These are phyloP conservation scores for Thyatira batis DNA, from an alignment of 2,888 invertebrate genomes.

Conservation along the genomic window DNA sequence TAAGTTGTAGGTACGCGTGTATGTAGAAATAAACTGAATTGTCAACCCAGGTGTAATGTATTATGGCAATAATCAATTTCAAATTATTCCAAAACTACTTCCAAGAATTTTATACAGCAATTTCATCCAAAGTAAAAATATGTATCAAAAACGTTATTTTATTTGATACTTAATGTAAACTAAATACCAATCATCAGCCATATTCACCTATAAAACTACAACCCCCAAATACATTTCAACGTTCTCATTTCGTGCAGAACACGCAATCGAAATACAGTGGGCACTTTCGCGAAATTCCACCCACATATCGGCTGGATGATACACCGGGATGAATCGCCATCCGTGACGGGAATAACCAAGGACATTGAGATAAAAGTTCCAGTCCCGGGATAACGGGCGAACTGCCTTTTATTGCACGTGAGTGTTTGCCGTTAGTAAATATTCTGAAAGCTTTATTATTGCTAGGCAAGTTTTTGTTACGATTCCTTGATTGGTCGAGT, in stretches of 20 bases:
- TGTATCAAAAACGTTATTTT: no score
- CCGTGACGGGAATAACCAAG: conserved; percentile 42
- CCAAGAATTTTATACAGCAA: no score
- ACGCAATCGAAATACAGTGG: conserved; percentile 8
- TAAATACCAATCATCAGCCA: no score
- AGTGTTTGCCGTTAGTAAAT: conserved; percentile 30
- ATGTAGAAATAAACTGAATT: no score
- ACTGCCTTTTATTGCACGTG: conserved; percentile 33
- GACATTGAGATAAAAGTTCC: conserved; percentile 30
- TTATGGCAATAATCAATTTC: no score
- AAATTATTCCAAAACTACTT: no score
- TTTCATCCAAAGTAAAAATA: no score
- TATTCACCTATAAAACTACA: background rate
- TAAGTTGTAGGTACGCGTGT: no score
- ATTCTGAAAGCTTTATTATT: conserved; percentile 6
- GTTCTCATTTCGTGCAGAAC: background rate
- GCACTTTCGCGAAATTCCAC: conserved; percentile 24
- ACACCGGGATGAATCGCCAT: conserved; percentile 46
- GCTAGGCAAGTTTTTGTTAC: background rate
- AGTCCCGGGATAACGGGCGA: conserved; percentile 25
- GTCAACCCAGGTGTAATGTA: no score
- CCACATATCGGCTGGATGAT: conserved; percentile 38
- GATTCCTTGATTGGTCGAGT: background rate
- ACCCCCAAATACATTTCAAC: background rate
- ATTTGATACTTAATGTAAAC: no score